Evolutionary conservation across 2,113 vertebrate species (phyloP), one percentile per base, ranked within the genome.

Genomic region (Cebidichthys violaceus): DNA sequence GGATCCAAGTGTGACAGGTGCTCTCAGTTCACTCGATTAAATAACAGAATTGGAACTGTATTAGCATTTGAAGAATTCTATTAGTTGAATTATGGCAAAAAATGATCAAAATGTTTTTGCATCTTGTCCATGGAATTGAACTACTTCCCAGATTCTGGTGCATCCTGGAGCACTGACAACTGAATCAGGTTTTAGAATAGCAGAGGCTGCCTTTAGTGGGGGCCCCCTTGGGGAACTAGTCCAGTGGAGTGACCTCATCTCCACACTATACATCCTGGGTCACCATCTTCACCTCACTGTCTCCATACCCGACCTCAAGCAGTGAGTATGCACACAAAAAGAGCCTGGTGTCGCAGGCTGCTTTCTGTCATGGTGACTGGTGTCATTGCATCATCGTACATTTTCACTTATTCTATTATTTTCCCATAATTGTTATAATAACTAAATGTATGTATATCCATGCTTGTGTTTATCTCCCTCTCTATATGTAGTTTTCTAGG

Each of bases 161-260:
- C 95, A 97, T 92, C 88, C 97, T 68, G 97, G 96, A 65, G 94
- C 94, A 67, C 84, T 97, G 89, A 97, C 96, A 73, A 94, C 96
- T 82, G 96, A 97, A 93, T 96, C 97, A 9, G 95, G 93, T 82
- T 94, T 96, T 90, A 95, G 95, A 93, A 96, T 97, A 65, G 95
- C 95, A 68, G 95, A 96, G 85, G 92, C 92, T 45, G 96, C 97
- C 0, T 97, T 97, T 92, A 96, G 92, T 0, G 96, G 96, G 66
- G 96, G 96, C 41, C 96, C 96, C 45, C 96, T 98, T 47, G 96
- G 97, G 66, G 96, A 98, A 94, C 95, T 96, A 82, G 96, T 97
- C 88, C 96, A 97, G 86, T 97, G 97, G 97, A 97, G 96, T 95
- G 96, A 97, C 94, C 95, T 98, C 93, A 97, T 97, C 94, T 94